These are phyloP conservation scores for Alviniconcha marisindica DNA, from an alignment of 1,140 invertebrate genomes.

Conservation along the genomic window DNA sequence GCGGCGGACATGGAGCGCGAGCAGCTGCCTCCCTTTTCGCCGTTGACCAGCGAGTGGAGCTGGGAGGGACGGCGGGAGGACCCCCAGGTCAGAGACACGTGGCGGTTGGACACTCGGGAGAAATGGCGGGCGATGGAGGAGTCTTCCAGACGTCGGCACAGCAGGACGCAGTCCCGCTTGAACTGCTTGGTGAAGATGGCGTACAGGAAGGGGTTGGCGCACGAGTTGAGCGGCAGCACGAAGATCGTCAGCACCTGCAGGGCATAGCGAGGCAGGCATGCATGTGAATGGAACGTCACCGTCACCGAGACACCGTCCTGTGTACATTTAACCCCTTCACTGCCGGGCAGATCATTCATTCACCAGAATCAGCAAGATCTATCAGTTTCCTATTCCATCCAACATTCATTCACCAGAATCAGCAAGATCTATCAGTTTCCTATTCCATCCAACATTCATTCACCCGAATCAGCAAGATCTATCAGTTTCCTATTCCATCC, in stretches of 20 bases:
- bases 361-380: too few species aligned
- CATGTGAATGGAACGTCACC: too few species aligned
- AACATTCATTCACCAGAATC: too few species aligned
- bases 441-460: too few species aligned
- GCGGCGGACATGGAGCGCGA: slow-evolving; percentile 48
- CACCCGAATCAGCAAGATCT: too few species aligned
- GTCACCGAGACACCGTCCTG: too few species aligned
- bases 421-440: too few species aligned
- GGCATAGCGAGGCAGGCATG: background rate
- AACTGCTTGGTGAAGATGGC: slow-evolving; percentile 98
- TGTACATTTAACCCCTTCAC: too few species aligned
- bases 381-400: too few species aligned
- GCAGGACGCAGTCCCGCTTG: slow-evolving; percentile 97
- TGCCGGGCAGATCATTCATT: too few species aligned
- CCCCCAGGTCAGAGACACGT: slow-evolving; percentile 51
- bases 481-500: too few species aligned
- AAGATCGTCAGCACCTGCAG: slow-evolving; percentile 91
- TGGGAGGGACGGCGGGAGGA: slow-evolving; percentile 54
- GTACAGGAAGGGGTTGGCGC: slow-evolving; percentile 97
- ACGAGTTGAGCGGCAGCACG: slow-evolving; percentile 94
- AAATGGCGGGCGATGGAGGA: slow-evolving; percentile 65
- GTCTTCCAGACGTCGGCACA: slow-evolving; percentile 81
- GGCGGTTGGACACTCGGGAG: slow-evolving; percentile 57
- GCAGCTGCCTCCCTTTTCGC: slow-evolving; percentile 57
- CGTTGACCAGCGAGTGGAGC: slow-evolving; percentile 52